A percentile compares a stretch with the other conserved stretches of the same genome.
These are phyloP conservation scores for Pseudomyrmex cubaensis DNA, from an alignment of 1,140 invertebrate genomes.

Conservation along the genomic window DNA sequence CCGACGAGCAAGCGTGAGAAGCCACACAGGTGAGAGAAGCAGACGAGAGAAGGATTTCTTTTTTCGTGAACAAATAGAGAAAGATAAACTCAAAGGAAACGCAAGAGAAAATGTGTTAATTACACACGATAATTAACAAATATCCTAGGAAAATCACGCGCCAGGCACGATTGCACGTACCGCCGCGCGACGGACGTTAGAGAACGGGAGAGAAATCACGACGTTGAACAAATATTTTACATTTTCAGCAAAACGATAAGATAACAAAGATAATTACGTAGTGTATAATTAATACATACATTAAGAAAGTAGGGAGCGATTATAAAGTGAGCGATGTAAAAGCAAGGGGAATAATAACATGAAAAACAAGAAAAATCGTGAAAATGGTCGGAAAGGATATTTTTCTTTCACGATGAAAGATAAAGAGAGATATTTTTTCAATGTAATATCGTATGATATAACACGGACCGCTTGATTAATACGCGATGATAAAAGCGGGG, in stretches of 20 bases:
- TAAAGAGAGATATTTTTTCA: background rate
- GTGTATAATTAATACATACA: no score
- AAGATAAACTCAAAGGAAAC: slow-evolving; percentile 15
- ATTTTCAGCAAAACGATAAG: no score
- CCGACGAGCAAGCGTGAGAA: slow-evolving; percentile 13
- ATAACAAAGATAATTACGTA: no score
- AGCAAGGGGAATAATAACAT: background rate
- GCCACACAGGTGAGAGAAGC: slow-evolving; percentile 1
- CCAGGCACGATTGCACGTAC: background rate
- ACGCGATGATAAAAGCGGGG: no score
- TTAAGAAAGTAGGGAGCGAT: background rate
- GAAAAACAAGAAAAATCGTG: background rate
- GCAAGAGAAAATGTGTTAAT: slow-evolving; percentile 13
- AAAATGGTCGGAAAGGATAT: background rate
- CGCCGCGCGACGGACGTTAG: no score
- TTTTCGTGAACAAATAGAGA: slow-evolving; percentile 22
- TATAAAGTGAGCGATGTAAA: background rate
- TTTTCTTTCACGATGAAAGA: background rate
- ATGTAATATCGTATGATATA: no score
- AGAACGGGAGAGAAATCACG: no score
- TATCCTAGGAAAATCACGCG: slow-evolving; percentile 28
- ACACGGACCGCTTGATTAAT: no score
- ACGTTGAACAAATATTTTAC: no score
- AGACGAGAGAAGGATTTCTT: background rate
- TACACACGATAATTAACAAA: slow-evolving; percentile 41